Evolutionary conservation across 1,140 invertebrate species (phyloP).

Genomic region (Oedothorax gibbosus): DNA sequence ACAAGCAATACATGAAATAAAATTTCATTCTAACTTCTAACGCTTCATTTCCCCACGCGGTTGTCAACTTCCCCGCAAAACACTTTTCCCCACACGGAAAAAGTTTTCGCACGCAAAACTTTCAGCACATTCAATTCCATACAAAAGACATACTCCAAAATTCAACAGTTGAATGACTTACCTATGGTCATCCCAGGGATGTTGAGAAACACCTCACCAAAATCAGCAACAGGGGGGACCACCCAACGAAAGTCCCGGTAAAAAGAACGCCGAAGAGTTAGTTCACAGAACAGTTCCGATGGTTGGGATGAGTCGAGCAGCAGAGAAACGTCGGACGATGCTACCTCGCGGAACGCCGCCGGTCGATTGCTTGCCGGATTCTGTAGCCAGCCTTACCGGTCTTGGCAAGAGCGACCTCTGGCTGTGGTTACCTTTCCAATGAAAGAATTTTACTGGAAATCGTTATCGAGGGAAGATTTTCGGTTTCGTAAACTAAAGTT

Average conservation of each 20-base stretch:
- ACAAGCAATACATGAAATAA: too few relatives aligned
- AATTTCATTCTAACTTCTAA: too few relatives aligned
- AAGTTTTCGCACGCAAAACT: neutral
- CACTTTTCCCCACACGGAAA: neutral
- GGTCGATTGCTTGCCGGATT: constrained; percentile 37
- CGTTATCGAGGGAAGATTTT: too few relatives aligned
- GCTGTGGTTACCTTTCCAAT: constrained; percentile 8
- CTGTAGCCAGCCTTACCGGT: constrained; percentile 17
- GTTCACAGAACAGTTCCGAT: too few relatives aligned
- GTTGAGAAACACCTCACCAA: constrained; percentile 31
- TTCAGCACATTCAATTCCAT: neutral
- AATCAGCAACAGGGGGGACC: constrained; percentile 8
- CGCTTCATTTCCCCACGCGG: neutral
- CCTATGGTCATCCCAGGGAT: constrained; percentile 40
- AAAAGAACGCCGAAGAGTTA: too few relatives aligned
- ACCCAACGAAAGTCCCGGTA: neutral
- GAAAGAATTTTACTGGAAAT: too few relatives aligned
- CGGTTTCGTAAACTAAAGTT: too few relatives aligned
- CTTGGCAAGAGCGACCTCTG: constrained; percentile 14
- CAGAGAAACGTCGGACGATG: constrained; percentile 25
- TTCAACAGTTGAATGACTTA: neutral
- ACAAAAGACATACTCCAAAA: too few relatives aligned
- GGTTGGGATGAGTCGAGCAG: neutral
- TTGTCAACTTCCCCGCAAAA: neutral
- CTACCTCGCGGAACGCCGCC: constrained; percentile 35